Evolutionary conservation across 2,113 vertebrate genomes (phyloP).

Genomic region (Cnemophilus loriae): DNA sequence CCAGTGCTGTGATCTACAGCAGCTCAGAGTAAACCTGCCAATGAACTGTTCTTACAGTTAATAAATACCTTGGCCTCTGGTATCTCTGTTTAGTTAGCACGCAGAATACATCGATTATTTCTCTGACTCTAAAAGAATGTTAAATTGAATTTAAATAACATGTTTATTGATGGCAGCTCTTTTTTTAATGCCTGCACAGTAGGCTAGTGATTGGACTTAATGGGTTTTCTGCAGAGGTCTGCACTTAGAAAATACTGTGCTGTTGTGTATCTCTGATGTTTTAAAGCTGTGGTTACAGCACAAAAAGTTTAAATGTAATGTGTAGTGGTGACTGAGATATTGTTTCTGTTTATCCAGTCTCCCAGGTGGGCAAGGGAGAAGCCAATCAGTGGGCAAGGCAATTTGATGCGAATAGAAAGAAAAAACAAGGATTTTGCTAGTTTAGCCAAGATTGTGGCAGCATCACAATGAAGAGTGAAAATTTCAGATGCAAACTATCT

Average conservation of each 20-base stretch:
- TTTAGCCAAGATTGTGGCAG: background rate
- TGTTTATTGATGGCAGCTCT: conserved; percentile 3
- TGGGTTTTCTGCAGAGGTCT: background rate
- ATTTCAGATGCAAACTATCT: background rate
- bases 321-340: background rate
- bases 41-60: conserved; percentile 16
- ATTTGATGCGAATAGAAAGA: background rate
- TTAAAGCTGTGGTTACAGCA: background rate
- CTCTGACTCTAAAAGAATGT: conserved; percentile 17
- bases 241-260: background rate
- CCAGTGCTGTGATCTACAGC: background rate
- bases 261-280: background rate
- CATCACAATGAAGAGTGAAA: background rate
- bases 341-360: background rate
- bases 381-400: background rate
- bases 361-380: background rate
- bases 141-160: conserved; percentile 53
- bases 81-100: conserved; percentile 39
- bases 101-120: conserved; percentile 22
- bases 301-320: background rate
- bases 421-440: background rate
- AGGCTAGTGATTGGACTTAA: background rate
- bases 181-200: background rate
- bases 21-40: background rate
- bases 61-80: conserved; percentile 24